A percentile compares a stretch with the other conserved stretches of the same genome.
phyloP scores from a whole-genome alignment of 1,140 invertebrate genomes.

The Uloborus diversus region DNA sequence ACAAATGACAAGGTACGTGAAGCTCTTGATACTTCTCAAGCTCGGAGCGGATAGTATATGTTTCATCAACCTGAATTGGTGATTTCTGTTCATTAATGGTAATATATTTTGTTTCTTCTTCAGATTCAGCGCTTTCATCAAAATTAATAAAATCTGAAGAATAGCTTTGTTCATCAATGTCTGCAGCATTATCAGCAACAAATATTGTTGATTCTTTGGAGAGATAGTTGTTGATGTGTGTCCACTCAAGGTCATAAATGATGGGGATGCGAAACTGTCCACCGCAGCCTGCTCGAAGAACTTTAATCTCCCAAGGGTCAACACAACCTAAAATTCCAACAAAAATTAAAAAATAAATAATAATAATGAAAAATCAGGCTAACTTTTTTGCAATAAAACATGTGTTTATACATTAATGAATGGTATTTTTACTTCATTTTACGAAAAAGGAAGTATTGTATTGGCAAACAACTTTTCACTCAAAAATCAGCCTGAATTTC shows the following conservation, averaged over 20 bases:
- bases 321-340: constrained; percentile 76
- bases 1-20: constrained; percentile 72
- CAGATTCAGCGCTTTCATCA: constrained; percentile 68
- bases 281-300: constrained; percentile 80
- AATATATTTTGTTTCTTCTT: constrained; percentile 32
- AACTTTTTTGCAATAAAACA: too few relatives aligned
- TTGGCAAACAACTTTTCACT: too few relatives aligned
- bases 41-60: constrained; percentile 11
- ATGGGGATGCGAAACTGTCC: constrained; percentile 84
- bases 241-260: constrained; percentile 72
- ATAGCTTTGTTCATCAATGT: constrained; percentile 61
- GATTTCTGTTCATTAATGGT: constrained; percentile 22
- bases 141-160: constrained; percentile 40
- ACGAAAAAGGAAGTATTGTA: too few relatives aligned
- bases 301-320: constrained; percentile 89
- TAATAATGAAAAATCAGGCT: not conserved
- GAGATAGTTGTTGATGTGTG: constrained; percentile 70
- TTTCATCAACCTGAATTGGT: constrained; percentile 24
- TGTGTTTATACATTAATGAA: too few relatives aligned
- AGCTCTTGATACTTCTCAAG: constrained; percentile 57
- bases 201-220: constrained; percentile 70
- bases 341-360: not conserved
- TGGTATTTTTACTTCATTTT: too few relatives aligned
- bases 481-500: too few relatives aligned
- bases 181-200: constrained; percentile 70